These are phyloP conservation scores for Drosophila austrosaltans DNA, from an alignment of 2,888 invertebrate species.

Conservation along the genomic window DNA sequence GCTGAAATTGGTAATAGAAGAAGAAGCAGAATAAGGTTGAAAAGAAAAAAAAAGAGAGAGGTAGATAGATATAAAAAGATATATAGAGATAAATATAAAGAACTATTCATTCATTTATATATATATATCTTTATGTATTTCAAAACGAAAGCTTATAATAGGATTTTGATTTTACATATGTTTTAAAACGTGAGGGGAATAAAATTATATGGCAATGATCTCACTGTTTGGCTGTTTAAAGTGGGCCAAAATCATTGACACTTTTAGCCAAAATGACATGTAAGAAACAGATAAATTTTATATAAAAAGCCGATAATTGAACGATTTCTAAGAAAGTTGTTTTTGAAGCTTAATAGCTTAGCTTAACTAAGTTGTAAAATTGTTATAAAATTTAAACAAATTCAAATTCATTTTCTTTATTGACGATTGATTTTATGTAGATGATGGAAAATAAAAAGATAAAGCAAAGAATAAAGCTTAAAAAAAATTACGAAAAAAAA, in stretches of 20 bases:
- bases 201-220: background rate
- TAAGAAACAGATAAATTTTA: background rate
- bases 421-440: background rate
- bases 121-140: conserved; percentile 1
- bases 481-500: too few species aligned
- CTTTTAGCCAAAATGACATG: background rate
- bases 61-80: background rate
- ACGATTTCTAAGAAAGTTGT: background rate
- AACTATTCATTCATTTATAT: conserved; percentile 1
- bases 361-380: background rate
- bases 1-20: conserved; percentile 6
- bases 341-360: too few species aligned
- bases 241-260: conserved; percentile 7
- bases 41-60: conserved; percentile 10
- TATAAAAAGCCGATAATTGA: background rate
- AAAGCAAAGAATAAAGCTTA: background rate
- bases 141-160: conserved; percentile 67
- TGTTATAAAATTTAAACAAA: background rate
- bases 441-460: background rate
- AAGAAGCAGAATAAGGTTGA: conserved; percentile 2
- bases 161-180: conserved; percentile 73
- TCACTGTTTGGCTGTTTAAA: background rate
- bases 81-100: background rate
- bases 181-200: conserved; percentile 25
- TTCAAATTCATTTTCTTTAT: too few species aligned